Percentiles rank a stretch among this genome's conserved stretches.
phyloP scores from a whole-genome alignment of 2,113 vertebrate species.

The Haplochromis vanheusdeni region DNA sequence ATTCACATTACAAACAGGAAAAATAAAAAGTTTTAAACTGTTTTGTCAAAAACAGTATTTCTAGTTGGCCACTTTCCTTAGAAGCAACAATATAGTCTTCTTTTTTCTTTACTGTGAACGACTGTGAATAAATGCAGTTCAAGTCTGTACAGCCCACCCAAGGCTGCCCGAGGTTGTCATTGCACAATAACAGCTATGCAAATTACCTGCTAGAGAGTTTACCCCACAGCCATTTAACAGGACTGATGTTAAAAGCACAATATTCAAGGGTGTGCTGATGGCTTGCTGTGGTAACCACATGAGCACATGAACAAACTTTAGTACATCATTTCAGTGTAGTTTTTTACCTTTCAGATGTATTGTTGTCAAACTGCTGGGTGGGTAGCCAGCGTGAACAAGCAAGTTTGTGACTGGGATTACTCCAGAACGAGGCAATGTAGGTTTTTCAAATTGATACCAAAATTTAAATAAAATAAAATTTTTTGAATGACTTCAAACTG shows the following conservation, averaged over 20 bases:
- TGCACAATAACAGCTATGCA: neutral
- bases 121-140: neutral
- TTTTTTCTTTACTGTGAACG: neutral
- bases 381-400: accelerated
- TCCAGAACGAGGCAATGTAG: neutral
- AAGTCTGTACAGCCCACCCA: neutral
- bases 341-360: neutral
- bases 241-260: neutral
- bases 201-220: neutral
- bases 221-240: neutral
- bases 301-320: neutral
- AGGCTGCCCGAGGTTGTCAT: accelerated
- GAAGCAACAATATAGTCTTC: neutral
- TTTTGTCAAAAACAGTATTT: neutral
- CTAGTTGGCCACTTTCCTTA: neutral
- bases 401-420: neutral
- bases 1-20: neutral
- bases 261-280: neutral
- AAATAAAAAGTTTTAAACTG: neutral
- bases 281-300: neutral
- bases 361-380: neutral
- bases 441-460: neutral
- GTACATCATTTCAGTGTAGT: neutral
- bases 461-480: neutral
- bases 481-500: neutral